A percentile compares a stretch with the other conserved stretches of the same genome.
Conservation (phyloP, 2,113 vertebrate genomes). For the Rhynchomys soricoides region DNA sequence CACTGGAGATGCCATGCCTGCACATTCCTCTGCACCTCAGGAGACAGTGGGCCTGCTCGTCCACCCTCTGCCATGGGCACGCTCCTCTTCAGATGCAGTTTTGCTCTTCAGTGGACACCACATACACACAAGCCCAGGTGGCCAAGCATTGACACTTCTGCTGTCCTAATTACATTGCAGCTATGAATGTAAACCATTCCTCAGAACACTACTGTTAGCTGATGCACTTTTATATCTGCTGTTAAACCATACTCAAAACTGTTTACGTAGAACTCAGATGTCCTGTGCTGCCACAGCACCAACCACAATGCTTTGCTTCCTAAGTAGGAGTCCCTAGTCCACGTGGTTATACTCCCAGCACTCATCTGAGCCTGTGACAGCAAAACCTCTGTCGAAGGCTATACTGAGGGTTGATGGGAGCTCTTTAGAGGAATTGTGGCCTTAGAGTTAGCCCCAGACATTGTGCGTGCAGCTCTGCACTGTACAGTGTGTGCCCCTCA, state of each 20-base stretch:
- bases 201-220: constrained; percentile 70
- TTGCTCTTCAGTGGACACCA: constrained; percentile 62
- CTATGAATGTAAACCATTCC: constrained; percentile 65
- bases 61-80: constrained; percentile 65
- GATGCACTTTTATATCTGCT: constrained; percentile 76
- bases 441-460: neutral
- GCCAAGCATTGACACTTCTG: constrained; percentile 73
- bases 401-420: neutral
- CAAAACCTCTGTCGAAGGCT: neutral
- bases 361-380: neutral
- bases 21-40: constrained; percentile 76
- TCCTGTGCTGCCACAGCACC: constrained; percentile 70
- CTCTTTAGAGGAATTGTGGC: neutral
- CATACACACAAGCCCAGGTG: constrained; percentile 72
- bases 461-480: neutral
- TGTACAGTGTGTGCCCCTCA: too few species aligned
- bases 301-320: constrained; percentile 42
- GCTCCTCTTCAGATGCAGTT: constrained; percentile 59
- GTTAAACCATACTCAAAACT: constrained; percentile 72
- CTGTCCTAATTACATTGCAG: constrained; percentile 70
- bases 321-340: neutral
- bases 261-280: constrained; percentile 69
- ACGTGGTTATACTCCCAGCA: neutral
- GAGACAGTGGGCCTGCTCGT: neutral
- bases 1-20: constrained; percentile 72